phyloP scores from a whole-genome alignment of 2,113 vertebrate species.

The Aegotheles bennettii region DNA sequence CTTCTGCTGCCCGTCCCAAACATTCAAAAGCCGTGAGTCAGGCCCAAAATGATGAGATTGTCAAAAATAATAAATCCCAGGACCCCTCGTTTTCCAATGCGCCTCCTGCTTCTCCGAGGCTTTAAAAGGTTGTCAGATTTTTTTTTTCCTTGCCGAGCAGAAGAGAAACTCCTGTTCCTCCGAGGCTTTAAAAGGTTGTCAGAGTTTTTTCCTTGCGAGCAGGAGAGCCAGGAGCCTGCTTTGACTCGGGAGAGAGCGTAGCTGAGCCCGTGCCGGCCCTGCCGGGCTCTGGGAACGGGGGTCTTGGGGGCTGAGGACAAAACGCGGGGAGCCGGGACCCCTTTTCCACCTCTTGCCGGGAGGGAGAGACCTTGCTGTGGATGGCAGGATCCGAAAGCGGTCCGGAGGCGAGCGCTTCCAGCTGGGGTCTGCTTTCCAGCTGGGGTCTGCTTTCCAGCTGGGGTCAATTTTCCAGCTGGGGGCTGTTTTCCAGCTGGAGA shows the following conservation, averaged over 20 bases:
- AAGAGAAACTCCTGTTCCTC: conserved; percentile 20
- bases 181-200: neutral
- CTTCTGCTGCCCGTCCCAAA: neutral
- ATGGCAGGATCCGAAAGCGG: neutral
- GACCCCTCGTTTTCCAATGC: neutral
- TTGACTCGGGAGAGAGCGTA: neutral
- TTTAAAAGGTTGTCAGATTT: neutral
- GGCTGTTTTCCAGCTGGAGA: neutral
- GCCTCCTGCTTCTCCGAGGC: neutral
- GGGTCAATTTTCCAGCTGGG: neutral
- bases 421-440: neutral
- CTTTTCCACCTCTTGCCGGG: neutral
- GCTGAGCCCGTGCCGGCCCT: neutral
- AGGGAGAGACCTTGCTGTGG: neutral
- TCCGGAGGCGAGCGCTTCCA: neutral
- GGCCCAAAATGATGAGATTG: conserved; percentile 28
- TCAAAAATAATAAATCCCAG: conserved; percentile 35
- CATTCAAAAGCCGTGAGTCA: conserved; percentile 58
- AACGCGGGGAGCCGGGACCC: neutral
- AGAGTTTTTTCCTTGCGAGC: neutral
- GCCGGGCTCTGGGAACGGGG: neutral
- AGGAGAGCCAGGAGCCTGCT: neutral
- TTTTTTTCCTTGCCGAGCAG: no score
- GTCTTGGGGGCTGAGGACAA: neutral
- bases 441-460: neutral